Percentiles rank a stretch among this genome's conserved stretches.
Evolutionary conservation across 2,797 vertebrate species (phyloP).

Genomic region (Hozukius guyotensis): DNA sequence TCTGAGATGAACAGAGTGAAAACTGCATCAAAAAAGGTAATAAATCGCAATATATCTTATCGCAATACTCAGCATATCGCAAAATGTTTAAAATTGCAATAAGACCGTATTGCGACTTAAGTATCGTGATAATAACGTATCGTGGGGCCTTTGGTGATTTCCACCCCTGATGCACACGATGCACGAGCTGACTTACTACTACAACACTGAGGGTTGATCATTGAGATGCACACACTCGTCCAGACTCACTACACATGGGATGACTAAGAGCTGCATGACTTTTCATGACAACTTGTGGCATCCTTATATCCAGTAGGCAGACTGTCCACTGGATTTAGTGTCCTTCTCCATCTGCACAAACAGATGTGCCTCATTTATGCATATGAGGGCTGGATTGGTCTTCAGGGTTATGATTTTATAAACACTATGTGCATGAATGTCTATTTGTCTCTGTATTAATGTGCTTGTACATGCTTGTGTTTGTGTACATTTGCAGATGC

Average conservation of each 20-base stretch:
- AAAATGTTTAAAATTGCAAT: no score
- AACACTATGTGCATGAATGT: neutral
- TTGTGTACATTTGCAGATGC: neutral
- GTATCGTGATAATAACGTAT: no score
- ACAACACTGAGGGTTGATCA: neutral
- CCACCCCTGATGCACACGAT: no score
- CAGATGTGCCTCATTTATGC: conserved; percentile 34
- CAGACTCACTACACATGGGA: conserved; percentile 19
- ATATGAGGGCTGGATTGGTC: neutral
- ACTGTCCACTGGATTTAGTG: conserved; percentile 31
- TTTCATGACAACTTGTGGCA: conserved; percentile 39
- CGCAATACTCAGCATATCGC: no score
- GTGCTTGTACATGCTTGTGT: neutral
- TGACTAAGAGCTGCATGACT: conserved; percentile 31
- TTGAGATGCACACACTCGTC: neutral
- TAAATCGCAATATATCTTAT: no score
- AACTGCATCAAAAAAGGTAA: no score
- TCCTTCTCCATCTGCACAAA: conserved; percentile 47
- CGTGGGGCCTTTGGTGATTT: no score
- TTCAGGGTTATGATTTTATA: neutral
- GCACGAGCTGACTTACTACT: neutral
- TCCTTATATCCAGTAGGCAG: conserved; percentile 26
- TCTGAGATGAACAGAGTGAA: no score
- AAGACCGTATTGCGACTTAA: no score
- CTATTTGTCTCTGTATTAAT: neutral